Conservation (phyloP, 2,797 vertebrate genomes). For the Euthynnus affinis region DNA sequence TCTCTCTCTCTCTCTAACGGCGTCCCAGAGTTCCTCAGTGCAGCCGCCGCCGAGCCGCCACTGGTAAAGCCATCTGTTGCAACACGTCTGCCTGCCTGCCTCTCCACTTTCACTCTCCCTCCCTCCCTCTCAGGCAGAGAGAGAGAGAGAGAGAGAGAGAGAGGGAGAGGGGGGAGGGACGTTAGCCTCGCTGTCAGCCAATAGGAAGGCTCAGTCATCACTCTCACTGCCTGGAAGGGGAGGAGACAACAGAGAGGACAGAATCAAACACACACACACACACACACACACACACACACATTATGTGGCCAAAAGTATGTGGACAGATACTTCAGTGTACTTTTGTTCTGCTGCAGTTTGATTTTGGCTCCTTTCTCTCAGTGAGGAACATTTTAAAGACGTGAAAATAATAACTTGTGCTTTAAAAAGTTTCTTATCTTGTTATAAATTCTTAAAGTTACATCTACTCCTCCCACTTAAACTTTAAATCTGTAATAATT, state of each 20-base stretch:
- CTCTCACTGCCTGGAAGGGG: constrained; percentile 44
- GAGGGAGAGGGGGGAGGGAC: constrained; percentile 30
- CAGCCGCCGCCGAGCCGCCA: constrained; percentile 57
- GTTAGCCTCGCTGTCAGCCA: constrained; percentile 29
- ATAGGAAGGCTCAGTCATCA: constrained; percentile 43
- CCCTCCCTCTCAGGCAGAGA: constrained; percentile 12
- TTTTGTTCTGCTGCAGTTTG: no score
- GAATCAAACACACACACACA: constrained; percentile 49
- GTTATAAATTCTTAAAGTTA: no score
- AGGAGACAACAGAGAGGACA: constrained; percentile 43
- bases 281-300: neutral
- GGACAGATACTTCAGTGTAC: no score
- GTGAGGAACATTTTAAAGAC: no score
- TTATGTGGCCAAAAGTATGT: no score
- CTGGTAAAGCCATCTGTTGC: constrained; percentile 77
- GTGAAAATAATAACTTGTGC: no score
- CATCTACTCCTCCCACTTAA: no score
- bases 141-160: neutral
- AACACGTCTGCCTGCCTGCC: constrained; percentile 70
- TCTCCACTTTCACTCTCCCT: constrained; percentile 73
- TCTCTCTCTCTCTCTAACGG: constrained; percentile 8
- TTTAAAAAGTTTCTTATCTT: no score
- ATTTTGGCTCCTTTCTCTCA: no score
- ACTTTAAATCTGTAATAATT: no score
- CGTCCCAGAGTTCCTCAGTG: constrained; percentile 58